Evolutionary conservation across 2,797 vertebrate species (phyloP), one percentile per base, ranked within the genome.

Genomic region (Spinibarbus caldwelli): DNA sequence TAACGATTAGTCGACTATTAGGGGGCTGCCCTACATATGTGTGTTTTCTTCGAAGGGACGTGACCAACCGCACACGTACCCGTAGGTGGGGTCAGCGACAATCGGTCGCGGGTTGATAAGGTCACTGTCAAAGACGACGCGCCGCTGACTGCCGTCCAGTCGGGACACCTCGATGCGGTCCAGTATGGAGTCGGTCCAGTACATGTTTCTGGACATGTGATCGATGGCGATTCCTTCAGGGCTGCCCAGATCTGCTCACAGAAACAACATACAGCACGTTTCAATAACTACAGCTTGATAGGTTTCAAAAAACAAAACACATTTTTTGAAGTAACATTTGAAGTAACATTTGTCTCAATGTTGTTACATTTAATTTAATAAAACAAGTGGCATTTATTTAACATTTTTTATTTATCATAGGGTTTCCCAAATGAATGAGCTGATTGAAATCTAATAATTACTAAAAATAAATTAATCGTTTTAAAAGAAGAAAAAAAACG

Each of bases 171-270:
- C 97, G 76, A 99, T 96, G 1, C 95, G 95, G 87, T 99, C 96
- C 26, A 94, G 90, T 0, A 95, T 90, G 71, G 98, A 99, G 90
- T 99, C 98, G 0, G 98, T 99, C 98, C 98, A 99, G 95, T 97
- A 99, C 88, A 99, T 93, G 86, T 96, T 97, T 66, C 96, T 96
- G 79, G 97, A 94, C 5, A 98, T 93, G 57, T 97, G 96, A 92
- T 99, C 98, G 0, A 99, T 70, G 21, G 97, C 95, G 47, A 99
- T 92, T 62, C 98, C 98, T 92, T 99, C 98, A 0, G 98, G 98
- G 88, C 97, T 98, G 89, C 95, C 96, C 66, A 99, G 93, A 41
- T 95, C 97, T 99, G 91, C 54, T 90, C 31, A 41, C 6, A 52
- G 23, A 68, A 14, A 41, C 19, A 17, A 86, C 19, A 70, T 23